phyloP scores from a whole-genome alignment of 2,888 invertebrate genomes.

The Blera fallax region DNA sequence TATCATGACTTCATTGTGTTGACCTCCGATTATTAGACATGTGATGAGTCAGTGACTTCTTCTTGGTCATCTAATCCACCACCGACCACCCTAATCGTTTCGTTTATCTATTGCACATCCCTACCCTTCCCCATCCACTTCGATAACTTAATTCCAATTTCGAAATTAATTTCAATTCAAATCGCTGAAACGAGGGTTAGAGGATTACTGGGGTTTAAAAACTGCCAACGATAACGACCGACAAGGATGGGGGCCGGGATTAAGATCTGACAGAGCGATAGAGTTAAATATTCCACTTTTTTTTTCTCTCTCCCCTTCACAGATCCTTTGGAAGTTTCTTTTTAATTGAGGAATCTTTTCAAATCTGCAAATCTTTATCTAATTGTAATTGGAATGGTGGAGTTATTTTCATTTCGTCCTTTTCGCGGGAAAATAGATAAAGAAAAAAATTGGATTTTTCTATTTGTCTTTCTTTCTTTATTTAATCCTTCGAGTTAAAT shows the following conservation, averaged over 20 bases:
- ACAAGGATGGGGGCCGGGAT: conserved; percentile 26
- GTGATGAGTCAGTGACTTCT: conserved; percentile 50
- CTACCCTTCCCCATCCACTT: background rate
- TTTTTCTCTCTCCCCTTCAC: background rate
- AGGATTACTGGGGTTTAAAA: conserved; percentile 40
- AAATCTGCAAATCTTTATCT: conserved; percentile 34
- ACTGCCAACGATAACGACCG: conserved; percentile 32
- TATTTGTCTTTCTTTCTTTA: background rate
- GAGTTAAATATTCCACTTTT: conserved; percentile 34
- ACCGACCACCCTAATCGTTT: conserved; percentile 1
- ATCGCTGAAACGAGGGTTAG: conserved; percentile 38
- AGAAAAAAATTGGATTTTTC: background rate
- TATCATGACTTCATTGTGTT: conserved; percentile 20
- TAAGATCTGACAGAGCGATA: conserved; percentile 9
- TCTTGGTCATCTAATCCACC: conserved; percentile 8
- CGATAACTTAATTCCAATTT: conserved; percentile 59
- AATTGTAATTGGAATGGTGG: conserved; percentile 24
- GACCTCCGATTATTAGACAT: conserved; percentile 25
- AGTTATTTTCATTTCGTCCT: background rate
- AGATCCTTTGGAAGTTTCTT: conserved; percentile 25
- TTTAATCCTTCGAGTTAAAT: background rate
- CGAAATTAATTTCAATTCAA: conserved; percentile 61
- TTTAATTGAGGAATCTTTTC: conserved; percentile 52
- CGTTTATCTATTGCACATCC: background rate
- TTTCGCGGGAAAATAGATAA: background rate